Evolutionary conservation across 2,888 invertebrate genomes (phyloP).

Genomic region (Parnassius glacialis): DNA sequence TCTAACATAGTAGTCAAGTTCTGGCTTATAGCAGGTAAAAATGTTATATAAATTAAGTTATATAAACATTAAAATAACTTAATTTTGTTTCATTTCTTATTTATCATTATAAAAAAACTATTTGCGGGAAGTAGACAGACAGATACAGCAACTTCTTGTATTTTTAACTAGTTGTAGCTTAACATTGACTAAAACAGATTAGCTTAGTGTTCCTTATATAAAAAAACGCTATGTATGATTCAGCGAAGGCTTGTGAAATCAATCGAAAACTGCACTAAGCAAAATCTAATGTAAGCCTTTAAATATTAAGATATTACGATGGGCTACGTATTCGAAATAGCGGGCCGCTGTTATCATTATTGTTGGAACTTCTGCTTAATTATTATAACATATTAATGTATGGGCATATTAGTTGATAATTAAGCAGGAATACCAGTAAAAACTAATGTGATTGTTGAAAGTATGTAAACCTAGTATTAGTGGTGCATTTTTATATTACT

Average conservation of each 20-base stretch:
- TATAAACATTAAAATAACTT: too few relatives aligned
- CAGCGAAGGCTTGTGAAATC: too few relatives aligned
- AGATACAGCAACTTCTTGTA: background rate
- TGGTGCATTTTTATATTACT: constrained; percentile 69
- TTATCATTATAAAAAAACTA: too few relatives aligned
- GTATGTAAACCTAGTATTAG: constrained; percentile 62
- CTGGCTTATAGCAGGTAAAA: too few relatives aligned
- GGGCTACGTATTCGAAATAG: background rate
- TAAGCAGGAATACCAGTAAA: constrained; percentile 37
- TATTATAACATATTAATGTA: too few relatives aligned
- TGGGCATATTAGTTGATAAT: background rate
- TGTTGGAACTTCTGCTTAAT: constrained; percentile 2
- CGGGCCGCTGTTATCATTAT: constrained; percentile 1
- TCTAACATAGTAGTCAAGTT: too few relatives aligned
- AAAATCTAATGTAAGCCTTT: background rate
- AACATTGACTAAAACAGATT: background rate
- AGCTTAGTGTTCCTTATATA: too few relatives aligned
- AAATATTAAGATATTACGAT: too few relatives aligned
- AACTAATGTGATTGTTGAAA: constrained; percentile 47
- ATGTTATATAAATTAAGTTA: too few relatives aligned
- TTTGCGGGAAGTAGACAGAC: too few relatives aligned
- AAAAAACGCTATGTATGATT: too few relatives aligned
- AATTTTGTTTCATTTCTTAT: too few relatives aligned
- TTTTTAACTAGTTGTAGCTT: background rate
- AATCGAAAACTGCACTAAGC: background rate